These are phyloP conservation scores for Mallotus villosus DNA, from an alignment of 2,797 vertebrate species.

Conservation along the genomic window DNA sequence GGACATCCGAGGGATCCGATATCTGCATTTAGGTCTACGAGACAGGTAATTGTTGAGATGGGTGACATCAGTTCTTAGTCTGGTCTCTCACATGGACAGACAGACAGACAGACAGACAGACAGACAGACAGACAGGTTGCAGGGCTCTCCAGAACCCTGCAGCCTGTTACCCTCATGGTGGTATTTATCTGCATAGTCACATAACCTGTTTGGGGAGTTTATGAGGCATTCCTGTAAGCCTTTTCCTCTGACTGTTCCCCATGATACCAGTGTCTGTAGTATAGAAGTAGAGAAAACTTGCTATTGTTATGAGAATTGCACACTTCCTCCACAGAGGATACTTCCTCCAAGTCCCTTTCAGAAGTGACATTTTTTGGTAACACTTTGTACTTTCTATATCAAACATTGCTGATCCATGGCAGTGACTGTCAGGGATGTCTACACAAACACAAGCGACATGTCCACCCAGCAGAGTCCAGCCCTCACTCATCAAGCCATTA, in stretches of 20 bases:
- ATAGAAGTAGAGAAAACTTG: background rate
- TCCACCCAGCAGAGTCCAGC: background rate
- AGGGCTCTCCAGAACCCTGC: background rate
- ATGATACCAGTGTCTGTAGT: background rate
- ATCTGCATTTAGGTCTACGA: constrained; percentile 18
- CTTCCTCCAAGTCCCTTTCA: too few relatives aligned
- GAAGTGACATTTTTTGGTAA: background rate
- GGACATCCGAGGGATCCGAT: background rate
- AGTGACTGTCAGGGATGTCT: too few relatives aligned
- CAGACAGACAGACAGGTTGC: background rate
- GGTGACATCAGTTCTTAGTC: background rate
- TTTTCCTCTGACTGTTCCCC: background rate
- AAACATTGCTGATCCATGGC: background rate
- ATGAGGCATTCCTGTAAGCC: background rate
- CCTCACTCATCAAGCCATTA: background rate
- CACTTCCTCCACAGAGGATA: background rate
- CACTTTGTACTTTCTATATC: background rate
- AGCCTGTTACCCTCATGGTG: background rate
- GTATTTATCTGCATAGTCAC: constrained; percentile 1
- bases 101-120: background rate
- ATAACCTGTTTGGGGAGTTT: constrained; percentile 12
- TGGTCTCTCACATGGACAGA: background rate
- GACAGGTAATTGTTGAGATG: constrained; percentile 45
- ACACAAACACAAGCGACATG: background rate
- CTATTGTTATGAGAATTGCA: background rate